Evolutionary conservation across 2,797 vertebrate genomes (phyloP).

Genomic region (Menidia menidia): DNA sequence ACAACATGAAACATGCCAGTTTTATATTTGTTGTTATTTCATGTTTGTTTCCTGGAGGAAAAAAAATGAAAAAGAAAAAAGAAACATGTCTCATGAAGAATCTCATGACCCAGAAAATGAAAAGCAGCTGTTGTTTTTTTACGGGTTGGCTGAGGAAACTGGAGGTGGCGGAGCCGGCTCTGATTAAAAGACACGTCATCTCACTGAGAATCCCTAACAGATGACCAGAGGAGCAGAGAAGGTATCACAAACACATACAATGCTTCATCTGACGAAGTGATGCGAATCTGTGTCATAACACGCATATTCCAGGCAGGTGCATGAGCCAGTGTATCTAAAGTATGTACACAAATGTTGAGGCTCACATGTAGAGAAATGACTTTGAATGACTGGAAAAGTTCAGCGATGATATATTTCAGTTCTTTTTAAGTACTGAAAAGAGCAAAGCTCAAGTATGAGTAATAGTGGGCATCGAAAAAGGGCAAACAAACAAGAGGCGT

Average conservation of each 20-base stretch:
- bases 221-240: slow-evolving; percentile 38
- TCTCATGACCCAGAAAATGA: slow-evolving; percentile 27
- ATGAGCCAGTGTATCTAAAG: neutral
- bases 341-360: slow-evolving; percentile 10
- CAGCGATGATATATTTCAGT: slow-evolving; percentile 17
- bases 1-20: slow-evolving; percentile 5
- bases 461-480: slow-evolving; percentile 28
- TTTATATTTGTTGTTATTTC: slow-evolving; percentile 38
- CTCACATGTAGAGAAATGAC: slow-evolving; percentile 19
- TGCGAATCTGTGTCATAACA: neutral
- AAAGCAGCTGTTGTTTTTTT: slow-evolving; percentile 8
- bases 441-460: slow-evolving; percentile 46
- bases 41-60: slow-evolving; percentile 44
- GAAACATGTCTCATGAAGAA: slow-evolving; percentile 9
- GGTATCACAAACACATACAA: slow-evolving; percentile 29
- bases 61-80: slow-evolving; percentile 22
- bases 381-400: slow-evolving; percentile 22
- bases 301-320: neutral
- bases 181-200: slow-evolving; percentile 17
- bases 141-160: slow-evolving; percentile 32
- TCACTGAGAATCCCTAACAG: slow-evolving; percentile 44
- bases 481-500: slow-evolving; percentile 44
- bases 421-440: slow-evolving; percentile 29
- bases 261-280: neutral
- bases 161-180: slow-evolving; percentile 3